Evolutionary conservation across 92 coral and sea anemone genomes (phyloP).

Genomic region (Virgularia gustaviana): DNA sequence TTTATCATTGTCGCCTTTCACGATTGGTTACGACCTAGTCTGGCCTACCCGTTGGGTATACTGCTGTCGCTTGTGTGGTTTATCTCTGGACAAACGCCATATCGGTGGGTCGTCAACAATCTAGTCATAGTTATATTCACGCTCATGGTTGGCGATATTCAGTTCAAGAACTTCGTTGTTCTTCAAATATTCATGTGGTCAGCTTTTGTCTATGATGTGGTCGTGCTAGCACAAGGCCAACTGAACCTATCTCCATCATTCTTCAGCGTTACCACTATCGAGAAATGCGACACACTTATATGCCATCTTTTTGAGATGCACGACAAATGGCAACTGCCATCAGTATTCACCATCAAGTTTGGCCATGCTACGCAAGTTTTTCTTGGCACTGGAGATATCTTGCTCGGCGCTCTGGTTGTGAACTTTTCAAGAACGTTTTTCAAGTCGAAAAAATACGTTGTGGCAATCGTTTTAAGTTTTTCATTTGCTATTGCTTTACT

Average conservation of each 20-base stretch:
- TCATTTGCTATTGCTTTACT: conserved; percentile 73
- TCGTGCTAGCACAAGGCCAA: conserved; percentile 73
- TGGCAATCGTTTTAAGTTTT: conserved; percentile 75
- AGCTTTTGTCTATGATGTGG: conserved; percentile 87
- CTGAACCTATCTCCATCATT: conserved; percentile 63
- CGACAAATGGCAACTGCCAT: conserved; percentile 89
- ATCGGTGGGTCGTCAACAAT: conserved; percentile 86
- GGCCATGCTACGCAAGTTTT: conserved; percentile 83
- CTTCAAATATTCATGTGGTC: conserved; percentile 95
- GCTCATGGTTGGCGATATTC: conserved; percentile 80
- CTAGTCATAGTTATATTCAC: conserved; percentile 85
- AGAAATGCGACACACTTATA: conserved; percentile 65
- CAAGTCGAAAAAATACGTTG: conserved; percentile 75
- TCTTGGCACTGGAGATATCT: conserved; percentile 91
- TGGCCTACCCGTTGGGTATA: conserved; percentile 64
- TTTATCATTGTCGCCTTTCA: conserved; percentile 74
- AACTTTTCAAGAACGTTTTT: conserved; percentile 89
- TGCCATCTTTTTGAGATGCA: conserved; percentile 88
- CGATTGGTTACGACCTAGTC: conserved; percentile 70
- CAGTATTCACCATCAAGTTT: conserved; percentile 84
- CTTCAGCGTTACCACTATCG: conserved; percentile 66
- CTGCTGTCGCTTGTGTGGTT: conserved; percentile 64
- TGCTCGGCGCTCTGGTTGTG: conserved; percentile 83
- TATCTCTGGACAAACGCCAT: conserved; percentile 61
- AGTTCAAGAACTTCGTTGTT: conserved; percentile 85